Percentiles rank a stretch among this genome's conserved stretches.
These are phyloP conservation scores for Epinephelus cyanopodus DNA, from an alignment of 2,113 vertebrate genomes.

Conservation along the genomic window DNA sequence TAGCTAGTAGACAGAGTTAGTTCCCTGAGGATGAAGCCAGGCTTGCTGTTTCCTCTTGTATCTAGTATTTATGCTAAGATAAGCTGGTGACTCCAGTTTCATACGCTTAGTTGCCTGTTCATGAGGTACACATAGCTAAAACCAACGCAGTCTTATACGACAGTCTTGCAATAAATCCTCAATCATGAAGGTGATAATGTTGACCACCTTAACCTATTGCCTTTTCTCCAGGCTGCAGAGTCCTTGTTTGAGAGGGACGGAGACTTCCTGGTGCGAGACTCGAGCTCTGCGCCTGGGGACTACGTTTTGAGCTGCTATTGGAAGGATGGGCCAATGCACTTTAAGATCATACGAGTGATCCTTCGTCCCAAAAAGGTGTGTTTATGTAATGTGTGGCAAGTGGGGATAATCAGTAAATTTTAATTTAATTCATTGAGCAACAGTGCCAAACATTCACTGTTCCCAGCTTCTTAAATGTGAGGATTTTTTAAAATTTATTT, in stretches of 20 bases:
- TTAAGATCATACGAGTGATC: slow-evolving; percentile 89
- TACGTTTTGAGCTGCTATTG: slow-evolving; percentile 89
- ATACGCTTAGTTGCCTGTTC: neutral
- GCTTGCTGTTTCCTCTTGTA: neutral
- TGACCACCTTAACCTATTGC: neutral
- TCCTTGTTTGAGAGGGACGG: slow-evolving; percentile 85
- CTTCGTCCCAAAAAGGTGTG: slow-evolving; percentile 87
- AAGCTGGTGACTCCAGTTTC: neutral
- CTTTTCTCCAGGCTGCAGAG: slow-evolving; percentile 85
- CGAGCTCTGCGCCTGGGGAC: slow-evolving; percentile 78
- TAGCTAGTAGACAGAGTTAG: too few relatives aligned
- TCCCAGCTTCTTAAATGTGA: too few relatives aligned
- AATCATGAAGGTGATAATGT: neutral
- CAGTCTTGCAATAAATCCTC: neutral
- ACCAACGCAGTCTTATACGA: neutral
- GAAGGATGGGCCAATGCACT: slow-evolving; percentile 86
- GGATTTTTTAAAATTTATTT: neutral
- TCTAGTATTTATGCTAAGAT: neutral
- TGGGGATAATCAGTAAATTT: neutral
- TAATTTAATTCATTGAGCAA: neutral
- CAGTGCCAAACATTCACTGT: neutral
- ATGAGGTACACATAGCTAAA: neutral
- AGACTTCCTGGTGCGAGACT: slow-evolving; percentile 90
- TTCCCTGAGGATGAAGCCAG: neutral
- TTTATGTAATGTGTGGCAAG: neutral